A percentile compares a stretch with the other conserved stretches of the same genome.
Evolutionary conservation across 2,888 invertebrate genomes (phyloP).

Genomic region (Eubasilissa splendida): DNA sequence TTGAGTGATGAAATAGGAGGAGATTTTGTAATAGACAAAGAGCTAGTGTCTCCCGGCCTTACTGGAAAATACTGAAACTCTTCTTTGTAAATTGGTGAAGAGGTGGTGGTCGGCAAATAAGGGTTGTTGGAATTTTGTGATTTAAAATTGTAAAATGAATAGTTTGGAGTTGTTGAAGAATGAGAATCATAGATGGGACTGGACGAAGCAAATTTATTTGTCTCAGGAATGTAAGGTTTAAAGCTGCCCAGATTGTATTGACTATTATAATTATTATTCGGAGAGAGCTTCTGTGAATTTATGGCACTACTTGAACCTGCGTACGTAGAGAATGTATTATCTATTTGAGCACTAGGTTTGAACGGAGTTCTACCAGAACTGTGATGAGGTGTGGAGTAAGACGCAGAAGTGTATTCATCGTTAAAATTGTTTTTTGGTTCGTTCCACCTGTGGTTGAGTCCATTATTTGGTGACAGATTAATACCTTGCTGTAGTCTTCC

Average conservation of each 20-base stretch:
- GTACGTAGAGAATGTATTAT: slow-evolving; percentile 48
- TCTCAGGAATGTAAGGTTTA: slow-evolving; percentile 51
- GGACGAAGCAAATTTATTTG: slow-evolving; percentile 42
- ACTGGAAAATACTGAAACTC: slow-evolving; percentile 55
- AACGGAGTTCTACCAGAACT: slow-evolving; percentile 43
- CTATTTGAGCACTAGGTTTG: slow-evolving; percentile 57
- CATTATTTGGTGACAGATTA: slow-evolving; percentile 44
- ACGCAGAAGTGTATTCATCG: slow-evolving; percentile 44
- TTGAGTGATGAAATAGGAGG: slow-evolving; percentile 73
- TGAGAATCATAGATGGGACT: slow-evolving; percentile 26
- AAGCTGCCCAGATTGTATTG: slow-evolving; percentile 59
- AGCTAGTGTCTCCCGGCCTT: slow-evolving; percentile 40
- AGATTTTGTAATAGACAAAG: slow-evolving; percentile 68
- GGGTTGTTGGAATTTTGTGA: slow-evolving; percentile 59
- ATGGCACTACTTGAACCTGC: slow-evolving; percentile 34
- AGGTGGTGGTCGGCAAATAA: slow-evolving; percentile 58
- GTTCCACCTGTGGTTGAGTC: slow-evolving; percentile 61
- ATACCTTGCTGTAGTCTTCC: slow-evolving; percentile 62
- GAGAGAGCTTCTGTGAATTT: slow-evolving; percentile 41
- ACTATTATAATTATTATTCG: slow-evolving; percentile 44
- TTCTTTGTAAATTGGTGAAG: slow-evolving; percentile 50
- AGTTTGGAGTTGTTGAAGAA: slow-evolving; percentile 61
- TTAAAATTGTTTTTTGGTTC: slow-evolving; percentile 64
- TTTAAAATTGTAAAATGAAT: slow-evolving; percentile 66
- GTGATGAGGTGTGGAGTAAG: slow-evolving; percentile 46